phyloP scores from a whole-genome alignment of 2,797 vertebrate genomes.

The Garrulus glandarius region DNA sequence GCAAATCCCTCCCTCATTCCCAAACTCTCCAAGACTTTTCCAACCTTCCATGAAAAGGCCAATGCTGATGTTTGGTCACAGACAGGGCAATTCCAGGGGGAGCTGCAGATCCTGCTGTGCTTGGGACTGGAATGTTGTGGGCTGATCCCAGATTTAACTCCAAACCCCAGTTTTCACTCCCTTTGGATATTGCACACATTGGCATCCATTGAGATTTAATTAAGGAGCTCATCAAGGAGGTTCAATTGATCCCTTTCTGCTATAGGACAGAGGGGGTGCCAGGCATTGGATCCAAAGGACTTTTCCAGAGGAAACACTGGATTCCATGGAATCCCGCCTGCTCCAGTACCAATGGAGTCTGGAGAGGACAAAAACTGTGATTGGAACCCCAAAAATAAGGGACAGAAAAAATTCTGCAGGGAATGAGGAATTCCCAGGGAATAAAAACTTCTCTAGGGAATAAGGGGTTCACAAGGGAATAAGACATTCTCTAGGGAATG shows the following conservation, averaged over 20 bases:
- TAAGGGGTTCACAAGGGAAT: not conserved
- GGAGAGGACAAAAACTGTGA: not conserved
- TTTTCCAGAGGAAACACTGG: not conserved
- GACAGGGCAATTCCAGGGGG: not conserved
- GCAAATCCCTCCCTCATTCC: not conserved
- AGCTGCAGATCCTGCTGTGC: not conserved
- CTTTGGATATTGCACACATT: rapidly evolving
- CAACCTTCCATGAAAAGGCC: not conserved
- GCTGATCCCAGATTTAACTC: not conserved
- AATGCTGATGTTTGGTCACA: not conserved
- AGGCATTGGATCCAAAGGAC: not conserved
- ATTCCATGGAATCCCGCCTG: not conserved
- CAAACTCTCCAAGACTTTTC: not conserved
- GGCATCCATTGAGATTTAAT: not conserved
- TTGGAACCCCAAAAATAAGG: not conserved
- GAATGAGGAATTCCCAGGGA: not conserved
- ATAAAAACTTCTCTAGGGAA: not conserved
- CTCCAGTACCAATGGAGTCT: rapidly evolving
- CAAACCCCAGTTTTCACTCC: not conserved
- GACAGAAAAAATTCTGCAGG: not conserved
- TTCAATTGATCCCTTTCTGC: not conserved
- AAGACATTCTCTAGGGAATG: not conserved
- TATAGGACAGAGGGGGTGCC: not conserved
- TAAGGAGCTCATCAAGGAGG: not conserved
- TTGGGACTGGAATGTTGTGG: not conserved